These are phyloP conservation scores for Drosophila colorata DNA, from an alignment of 2,888 invertebrate species.

Conservation along the genomic window DNA sequence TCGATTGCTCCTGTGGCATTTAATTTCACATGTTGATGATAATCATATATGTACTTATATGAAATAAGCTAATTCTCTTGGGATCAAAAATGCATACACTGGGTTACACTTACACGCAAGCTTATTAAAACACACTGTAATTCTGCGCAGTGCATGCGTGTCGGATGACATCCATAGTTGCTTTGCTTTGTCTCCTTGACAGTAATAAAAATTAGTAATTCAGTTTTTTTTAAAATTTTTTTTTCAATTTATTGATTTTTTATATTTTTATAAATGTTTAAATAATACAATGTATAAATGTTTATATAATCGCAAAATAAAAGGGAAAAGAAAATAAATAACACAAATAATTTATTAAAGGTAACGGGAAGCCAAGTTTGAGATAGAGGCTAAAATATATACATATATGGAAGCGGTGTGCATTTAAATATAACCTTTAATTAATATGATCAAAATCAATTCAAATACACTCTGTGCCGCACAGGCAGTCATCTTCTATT, in stretches of 20 bases:
- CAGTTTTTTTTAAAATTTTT: background rate
- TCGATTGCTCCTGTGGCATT: no score
- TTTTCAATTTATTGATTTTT: background rate
- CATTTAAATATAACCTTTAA: background rate
- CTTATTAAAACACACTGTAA: background rate
- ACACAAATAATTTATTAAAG: no score
- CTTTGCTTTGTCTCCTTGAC: background rate
- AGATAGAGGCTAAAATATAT: no score
- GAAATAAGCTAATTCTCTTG: no score
- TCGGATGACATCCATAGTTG: background rate
- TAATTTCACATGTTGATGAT: no score
- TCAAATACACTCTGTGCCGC: conserved; percentile 3
- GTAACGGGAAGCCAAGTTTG: no score
- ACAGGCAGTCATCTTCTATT: conserved; percentile 22
- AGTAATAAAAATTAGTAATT: background rate
- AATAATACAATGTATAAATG: background rate
- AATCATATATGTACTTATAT: no score
- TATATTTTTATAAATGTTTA: background rate
- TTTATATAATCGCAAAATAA: background rate
- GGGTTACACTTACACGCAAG: no score
- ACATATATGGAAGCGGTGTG: background rate
- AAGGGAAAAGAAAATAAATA: background rate
- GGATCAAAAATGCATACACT: no score
- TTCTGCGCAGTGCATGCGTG: conserved; percentile 1
- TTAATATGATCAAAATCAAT: conserved; percentile 3